Percentiles rank a stretch among this genome's conserved stretches.
These are phyloP conservation scores for Drosophila quinaria DNA, from an alignment of 2,888 invertebrate genomes.

Conservation along the genomic window DNA sequence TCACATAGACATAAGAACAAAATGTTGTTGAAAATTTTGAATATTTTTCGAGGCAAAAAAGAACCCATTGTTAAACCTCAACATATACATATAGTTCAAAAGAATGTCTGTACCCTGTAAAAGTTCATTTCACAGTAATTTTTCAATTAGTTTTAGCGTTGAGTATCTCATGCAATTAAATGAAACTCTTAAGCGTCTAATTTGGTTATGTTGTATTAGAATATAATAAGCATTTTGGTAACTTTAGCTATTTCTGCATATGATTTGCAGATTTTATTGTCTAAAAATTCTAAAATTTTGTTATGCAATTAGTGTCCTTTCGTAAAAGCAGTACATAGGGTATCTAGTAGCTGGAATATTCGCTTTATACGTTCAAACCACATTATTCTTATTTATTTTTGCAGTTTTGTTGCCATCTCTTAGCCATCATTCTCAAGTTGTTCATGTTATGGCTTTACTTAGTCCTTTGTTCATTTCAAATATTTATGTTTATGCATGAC, in stretches of 20 bases:
- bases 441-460: slow-evolving; percentile 43
- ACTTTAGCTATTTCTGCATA: neutral
- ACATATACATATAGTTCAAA: neutral
- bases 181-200: neutral
- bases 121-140: neutral
- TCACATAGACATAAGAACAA: slow-evolving; percentile 9
- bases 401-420: slow-evolving; percentile 33
- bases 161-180: neutral
- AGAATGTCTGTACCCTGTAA: slow-evolving; percentile 14
- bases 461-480: slow-evolving; percentile 64
- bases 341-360: slow-evolving; percentile 20
- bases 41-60: slow-evolving; percentile 44
- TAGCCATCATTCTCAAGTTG: slow-evolving; percentile 35
- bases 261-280: neutral
- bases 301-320: neutral
- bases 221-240: neutral
- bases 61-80: slow-evolving; percentile 9
- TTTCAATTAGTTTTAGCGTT: neutral
- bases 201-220: too few relatives aligned
- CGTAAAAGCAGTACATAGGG: neutral
- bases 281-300: neutral
- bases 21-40: slow-evolving; percentile 63
- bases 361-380: slow-evolving; percentile 1
- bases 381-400: slow-evolving; percentile 46
- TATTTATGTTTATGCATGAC: slow-evolving; percentile 69